These are phyloP conservation scores for Stenoptilia bipunctidactyla DNA, from an alignment of 2,888 invertebrate species.

Conservation along the genomic window DNA sequence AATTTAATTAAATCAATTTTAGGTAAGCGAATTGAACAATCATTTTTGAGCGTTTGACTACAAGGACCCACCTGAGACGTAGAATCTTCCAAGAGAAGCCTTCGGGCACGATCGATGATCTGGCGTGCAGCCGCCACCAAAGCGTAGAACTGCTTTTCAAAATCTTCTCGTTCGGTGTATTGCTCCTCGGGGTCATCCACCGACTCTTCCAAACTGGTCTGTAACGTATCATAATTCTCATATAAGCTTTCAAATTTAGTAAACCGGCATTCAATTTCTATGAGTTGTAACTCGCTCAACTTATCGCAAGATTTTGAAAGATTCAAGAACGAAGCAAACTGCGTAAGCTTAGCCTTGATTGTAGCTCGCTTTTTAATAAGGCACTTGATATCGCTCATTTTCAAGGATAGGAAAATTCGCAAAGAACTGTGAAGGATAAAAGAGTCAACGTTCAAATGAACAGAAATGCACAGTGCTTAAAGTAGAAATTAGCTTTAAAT, in stretches of 20 bases:
- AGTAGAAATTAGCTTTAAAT: too few species aligned
- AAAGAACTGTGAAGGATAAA: too few species aligned
- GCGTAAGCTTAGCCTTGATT: constrained; percentile 1
- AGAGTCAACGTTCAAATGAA: too few species aligned
- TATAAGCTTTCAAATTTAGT: not conserved
- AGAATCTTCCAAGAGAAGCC: not conserved
- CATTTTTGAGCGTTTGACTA: constrained; percentile 1
- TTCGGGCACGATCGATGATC: constrained; percentile 2
- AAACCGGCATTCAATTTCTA: not conserved
- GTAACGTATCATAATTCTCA: constrained; percentile 10
- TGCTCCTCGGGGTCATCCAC: constrained; percentile 8
- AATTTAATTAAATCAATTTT: constrained; percentile 13
- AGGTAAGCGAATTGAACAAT: constrained; percentile 6
- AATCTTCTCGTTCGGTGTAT: constrained; percentile 9
- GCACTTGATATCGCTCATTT: too few species aligned
- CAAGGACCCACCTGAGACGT: constrained; percentile 2
- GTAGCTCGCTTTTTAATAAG: not conserved
- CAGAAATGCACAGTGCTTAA: too few species aligned
- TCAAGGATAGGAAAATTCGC: too few species aligned
- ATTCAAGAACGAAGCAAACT: not conserved
- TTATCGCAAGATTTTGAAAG: not conserved
- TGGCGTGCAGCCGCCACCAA: constrained; percentile 6
- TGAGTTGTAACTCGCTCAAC: not conserved
- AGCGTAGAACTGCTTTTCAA: constrained; percentile 8
- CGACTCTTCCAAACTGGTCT: constrained; percentile 10